phyloP scores from a whole-genome alignment of 2,888 invertebrate genomes.

The Steinernema carpocapsae region DNA sequence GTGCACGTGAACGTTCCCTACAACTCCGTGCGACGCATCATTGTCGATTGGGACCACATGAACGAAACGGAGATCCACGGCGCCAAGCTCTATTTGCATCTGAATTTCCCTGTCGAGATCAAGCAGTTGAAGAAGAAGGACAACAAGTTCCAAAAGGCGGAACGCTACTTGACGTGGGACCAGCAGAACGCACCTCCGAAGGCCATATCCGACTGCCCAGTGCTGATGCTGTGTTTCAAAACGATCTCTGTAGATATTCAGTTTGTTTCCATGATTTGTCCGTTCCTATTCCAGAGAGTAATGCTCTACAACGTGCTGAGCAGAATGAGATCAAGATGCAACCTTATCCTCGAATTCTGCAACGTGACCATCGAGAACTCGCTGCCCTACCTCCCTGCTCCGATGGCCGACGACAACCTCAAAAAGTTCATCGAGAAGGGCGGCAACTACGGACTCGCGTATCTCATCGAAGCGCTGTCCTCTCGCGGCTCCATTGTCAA shows the following conservation, averaged over 20 bases:
- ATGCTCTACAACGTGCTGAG: conserved; percentile 22
- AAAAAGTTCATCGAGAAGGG: not conserved
- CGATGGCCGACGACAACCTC: not conserved
- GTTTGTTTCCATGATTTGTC: not conserved
- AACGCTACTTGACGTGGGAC: conserved; percentile 17
- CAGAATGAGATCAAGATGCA: not conserved
- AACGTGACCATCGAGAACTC: not conserved
- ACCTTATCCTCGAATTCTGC: conserved; percentile 22
- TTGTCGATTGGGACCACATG: conserved; percentile 9
- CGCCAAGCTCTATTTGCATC: not conserved
- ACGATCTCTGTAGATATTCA: not conserved
- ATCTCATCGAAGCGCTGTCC: conserved; percentile 47
- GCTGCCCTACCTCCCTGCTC: not conserved
- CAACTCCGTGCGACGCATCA: not conserved
- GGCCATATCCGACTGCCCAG: conserved; percentile 16
- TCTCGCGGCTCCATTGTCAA: conserved; percentile 46
- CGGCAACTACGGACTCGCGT: conserved; percentile 30
- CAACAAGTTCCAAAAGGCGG: not conserved
- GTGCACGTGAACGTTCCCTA: not conserved
- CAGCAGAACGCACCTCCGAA: not conserved
- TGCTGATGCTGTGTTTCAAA: not conserved
- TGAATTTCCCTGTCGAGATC: conserved; percentile 19
- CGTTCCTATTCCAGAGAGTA: not conserved
- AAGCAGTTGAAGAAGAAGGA: conserved; percentile 4
- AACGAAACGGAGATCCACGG: not conserved